These are phyloP conservation scores for Stichopus chloronotus DNA, from an alignment of 35 echinoderm and acorn worm species.

Conservation along the genomic window DNA sequence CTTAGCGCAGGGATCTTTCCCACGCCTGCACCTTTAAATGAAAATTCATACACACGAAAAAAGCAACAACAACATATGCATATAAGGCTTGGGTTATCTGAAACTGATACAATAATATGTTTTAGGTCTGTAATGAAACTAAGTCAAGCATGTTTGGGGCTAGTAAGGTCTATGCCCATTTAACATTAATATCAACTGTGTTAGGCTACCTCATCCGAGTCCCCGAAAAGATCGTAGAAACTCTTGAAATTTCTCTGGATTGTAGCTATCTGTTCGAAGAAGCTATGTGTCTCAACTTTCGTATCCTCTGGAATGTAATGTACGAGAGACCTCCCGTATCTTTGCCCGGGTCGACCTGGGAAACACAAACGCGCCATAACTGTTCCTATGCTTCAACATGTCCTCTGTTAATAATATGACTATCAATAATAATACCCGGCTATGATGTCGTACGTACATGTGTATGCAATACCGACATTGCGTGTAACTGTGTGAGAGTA, in stretches of 20 bases:
- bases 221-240: conserved; percentile 92
- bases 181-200: background rate
- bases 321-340: conserved; percentile 84
- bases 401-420: too few species aligned
- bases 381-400: background rate
- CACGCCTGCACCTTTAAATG: too few species aligned
- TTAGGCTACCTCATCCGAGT: conserved; percentile 90
- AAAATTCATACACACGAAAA: too few species aligned
- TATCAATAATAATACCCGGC: too few species aligned
- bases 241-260: conserved; percentile 91
- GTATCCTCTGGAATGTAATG: conserved; percentile 83
- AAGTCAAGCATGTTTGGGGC: background rate
- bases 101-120: too few species aligned
- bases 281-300: conserved; percentile 66
- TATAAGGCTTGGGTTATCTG: too few species aligned
- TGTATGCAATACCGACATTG: too few species aligned
- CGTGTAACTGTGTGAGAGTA: too few species aligned
- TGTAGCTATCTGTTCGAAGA: conserved; percentile 79
- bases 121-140: background rate
- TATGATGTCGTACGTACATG: too few species aligned
- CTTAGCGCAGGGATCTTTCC: too few species aligned
- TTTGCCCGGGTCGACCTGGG: conserved; percentile 89
- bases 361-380: conserved; percentile 90
- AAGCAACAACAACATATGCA: too few species aligned
- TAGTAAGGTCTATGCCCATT: background rate